A percentile compares a stretch with the other conserved stretches of the same genome.
Evolutionary conservation across 2,888 invertebrate species (phyloP).

Genomic region (Amblyjoppa fuscipennis): DNA sequence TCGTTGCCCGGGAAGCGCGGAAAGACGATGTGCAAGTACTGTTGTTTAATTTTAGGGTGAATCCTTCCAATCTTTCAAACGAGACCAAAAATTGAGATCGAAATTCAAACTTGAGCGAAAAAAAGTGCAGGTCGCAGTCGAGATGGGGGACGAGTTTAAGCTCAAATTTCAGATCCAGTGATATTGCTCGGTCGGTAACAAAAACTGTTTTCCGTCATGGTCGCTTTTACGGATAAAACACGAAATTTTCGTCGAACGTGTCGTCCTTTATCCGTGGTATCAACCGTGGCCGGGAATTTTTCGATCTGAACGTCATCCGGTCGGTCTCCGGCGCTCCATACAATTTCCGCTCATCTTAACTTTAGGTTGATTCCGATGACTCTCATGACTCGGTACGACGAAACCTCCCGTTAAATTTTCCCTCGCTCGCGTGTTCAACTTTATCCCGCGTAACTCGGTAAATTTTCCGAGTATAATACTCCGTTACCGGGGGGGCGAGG

Average conservation of each 20-base stretch:
- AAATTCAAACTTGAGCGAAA: neutral
- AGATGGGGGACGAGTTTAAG: neutral
- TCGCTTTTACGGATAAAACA: neutral
- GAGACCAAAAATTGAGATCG: neutral
- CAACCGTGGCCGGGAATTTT: neutral
- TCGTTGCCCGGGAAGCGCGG: neutral
- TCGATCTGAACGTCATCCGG: neutral
- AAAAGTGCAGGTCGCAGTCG: neutral
- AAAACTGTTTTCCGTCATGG: neutral
- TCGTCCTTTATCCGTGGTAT: neutral
- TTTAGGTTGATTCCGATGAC: neutral
- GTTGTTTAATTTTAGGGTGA: neutral
- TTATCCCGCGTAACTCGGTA: constrained; percentile 3
- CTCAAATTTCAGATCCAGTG: neutral
- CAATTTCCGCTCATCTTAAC: neutral
- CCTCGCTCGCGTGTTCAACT: neutral
- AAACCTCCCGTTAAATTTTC: neutral
- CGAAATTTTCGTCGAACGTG: no score
- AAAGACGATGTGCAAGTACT: neutral
- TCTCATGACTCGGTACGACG: neutral
- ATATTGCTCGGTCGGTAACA: neutral
- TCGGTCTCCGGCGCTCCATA: neutral
- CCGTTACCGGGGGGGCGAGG: neutral
- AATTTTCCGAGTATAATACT: neutral
- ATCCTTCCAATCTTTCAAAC: neutral